Evolutionary conservation across 2,888 invertebrate genomes (phyloP).

Genomic region (Caenorhabditis virilis): DNA sequence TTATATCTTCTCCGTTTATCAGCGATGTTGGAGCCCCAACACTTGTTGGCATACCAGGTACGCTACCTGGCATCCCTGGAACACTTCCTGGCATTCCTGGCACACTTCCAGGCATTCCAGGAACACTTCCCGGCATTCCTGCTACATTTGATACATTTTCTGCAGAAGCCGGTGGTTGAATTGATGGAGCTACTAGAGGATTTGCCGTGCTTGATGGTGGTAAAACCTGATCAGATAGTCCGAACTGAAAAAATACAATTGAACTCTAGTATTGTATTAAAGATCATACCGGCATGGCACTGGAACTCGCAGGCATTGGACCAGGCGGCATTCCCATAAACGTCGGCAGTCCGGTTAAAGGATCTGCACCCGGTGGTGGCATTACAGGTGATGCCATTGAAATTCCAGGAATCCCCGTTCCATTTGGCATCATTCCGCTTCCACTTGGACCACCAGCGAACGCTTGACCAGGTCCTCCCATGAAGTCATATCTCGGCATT

Average conservation of each 20-base stretch:
- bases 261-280: no score
- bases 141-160: background rate
- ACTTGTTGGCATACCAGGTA: conserved; percentile 1
- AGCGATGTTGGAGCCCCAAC: conserved; percentile 9
- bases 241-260: conserved; percentile 36
- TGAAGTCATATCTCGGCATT: conserved; percentile 33
- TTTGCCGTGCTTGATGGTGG: conserved; percentile 3
- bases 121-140: background rate
- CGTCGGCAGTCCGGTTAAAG: conserved; percentile 6
- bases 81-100: background rate
- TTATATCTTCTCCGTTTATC: conserved; percentile 51
- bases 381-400: conserved; percentile 53
- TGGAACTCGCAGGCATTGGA: conserved; percentile 30
- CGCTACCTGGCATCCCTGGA: background rate
- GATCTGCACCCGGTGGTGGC: conserved; percentile 25
- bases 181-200: background rate
- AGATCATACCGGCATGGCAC: conserved; percentile 34
- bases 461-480: conserved; percentile 15
- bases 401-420: conserved; percentile 41
- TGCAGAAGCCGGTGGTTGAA: background rate
- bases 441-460: conserved; percentile 24
- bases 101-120: background rate
- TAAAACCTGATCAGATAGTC: conserved; percentile 42
- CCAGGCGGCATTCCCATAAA: conserved; percentile 34
- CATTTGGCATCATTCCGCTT: conserved; percentile 56